Base-by-base conservation (phyloP, 2,888 invertebrate genomes). In the Acanthosepion lycidas region DNA sequence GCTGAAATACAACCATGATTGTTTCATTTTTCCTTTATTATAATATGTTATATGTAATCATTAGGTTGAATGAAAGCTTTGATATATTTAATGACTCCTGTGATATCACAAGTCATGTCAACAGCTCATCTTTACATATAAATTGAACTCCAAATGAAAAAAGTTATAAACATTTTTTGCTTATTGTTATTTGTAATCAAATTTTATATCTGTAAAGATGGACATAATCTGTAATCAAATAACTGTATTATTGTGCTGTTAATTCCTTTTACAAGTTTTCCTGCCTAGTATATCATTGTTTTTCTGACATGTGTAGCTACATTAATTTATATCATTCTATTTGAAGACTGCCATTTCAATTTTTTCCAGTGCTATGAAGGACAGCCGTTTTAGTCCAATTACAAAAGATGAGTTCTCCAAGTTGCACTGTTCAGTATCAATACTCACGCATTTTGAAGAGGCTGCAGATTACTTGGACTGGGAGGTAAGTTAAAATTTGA, bases 361-460 rank as follows among this genome's bases (percentile, higher is more conserved):
- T 78, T 78, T 59, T 78, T 97, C 53, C 96, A 99, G 99, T 98
- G 99, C 99, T 96, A 98, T 99, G 97, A 99, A 99, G 97, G 99
- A 99, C 98, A 99, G 99, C 59, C 98, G 99, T 78, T 99, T 99
- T 98, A 98, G 98, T 96, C 99, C 99, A 12, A 99, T 99, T 96
- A 98, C 98, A 23, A 98, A 98, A 95, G 99, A 99, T 94, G 99
- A 99, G 98, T 98, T 99, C 96, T 98, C 99, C 1, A 98, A 98
- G 96, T 98, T 99, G 96, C 98, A 99, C 95, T 99, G 99, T 94
- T 99, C 99, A 51, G 99, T 99, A 95, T 99, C 99, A 78, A 99
- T 99, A 97, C 98, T 99, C 96, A 98, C 99, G 96, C 98, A 99
- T 97, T 99, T 99, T 97, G 99, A 99, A 98, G 99, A 99, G 97